Base-by-base conservation (phyloP, 1,140 invertebrate genomes). In the Drosophila hydei region DNA sequence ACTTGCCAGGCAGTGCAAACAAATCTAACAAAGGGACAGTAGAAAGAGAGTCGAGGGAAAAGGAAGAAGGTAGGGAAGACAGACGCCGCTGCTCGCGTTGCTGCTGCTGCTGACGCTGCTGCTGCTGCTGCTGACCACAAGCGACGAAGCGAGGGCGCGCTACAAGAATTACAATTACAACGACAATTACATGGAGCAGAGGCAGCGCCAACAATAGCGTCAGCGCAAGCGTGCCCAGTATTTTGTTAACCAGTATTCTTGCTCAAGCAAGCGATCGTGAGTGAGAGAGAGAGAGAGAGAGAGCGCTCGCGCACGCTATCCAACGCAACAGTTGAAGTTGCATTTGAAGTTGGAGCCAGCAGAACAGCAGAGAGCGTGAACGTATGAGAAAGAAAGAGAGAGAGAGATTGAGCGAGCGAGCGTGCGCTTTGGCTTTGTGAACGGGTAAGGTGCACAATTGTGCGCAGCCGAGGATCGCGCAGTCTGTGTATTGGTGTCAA, bases 11-110 rank as follows among this genome's bases (percentile, higher is more conserved):
- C 63, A 61, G 64, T 50, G 40, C 69, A 59, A 73, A 69, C 68
- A 64, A 62, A 80, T 84, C 81, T 87, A 77, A 77, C 80, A 73
- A 77, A 87, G 81, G 81, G 80, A 83, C 75, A 61, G 47, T n/a
- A 50, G 43, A 19, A 23, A 36, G 12, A 64, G 16, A 48, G 52
- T 14, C 23, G 21, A 38, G 5, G 19, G 27, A 36, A n/a, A 43
- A 48, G 30, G 43, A 12, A 21, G 2, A 36, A 5, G 16, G 30
- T 23, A 11, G 18, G 9, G 33, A 19, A n/a, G 69, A 47, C 19
- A 42, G 63, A 47, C 61, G 48, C 8, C 48, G 48, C 45, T 47
- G 43, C 9, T 11, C 9, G 9, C 30, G 0, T 2, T 6, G 19
- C 43, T 23, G 43, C 19, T 0, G 19, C 43, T n/a, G 43, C 19